These are phyloP conservation scores for Antrozous pallidus DNA, from an alignment of 2,797 vertebrate species.

Conservation along the genomic window DNA sequence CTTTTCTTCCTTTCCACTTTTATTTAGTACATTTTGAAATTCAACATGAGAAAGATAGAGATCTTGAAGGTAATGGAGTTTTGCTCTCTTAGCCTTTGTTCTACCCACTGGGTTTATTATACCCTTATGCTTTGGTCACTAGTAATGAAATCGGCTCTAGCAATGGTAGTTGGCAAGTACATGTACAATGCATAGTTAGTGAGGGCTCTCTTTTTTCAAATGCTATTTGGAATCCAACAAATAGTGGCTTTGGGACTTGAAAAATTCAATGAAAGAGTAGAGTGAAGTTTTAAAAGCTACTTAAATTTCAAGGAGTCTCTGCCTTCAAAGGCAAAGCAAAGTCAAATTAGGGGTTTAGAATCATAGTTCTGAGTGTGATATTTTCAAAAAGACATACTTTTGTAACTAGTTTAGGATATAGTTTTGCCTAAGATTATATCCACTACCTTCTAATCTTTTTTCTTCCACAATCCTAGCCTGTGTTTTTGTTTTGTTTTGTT, in stretches of 20 bases:
- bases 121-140: background rate
- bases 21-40: background rate
- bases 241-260: slow-evolving; percentile 21
- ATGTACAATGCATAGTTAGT: background rate
- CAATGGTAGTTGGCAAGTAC: background rate
- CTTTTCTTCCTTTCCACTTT: background rate
- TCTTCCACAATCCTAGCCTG: slow-evolving; percentile 70
- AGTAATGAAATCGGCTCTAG: background rate
- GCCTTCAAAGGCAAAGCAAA: slow-evolving; percentile 59
- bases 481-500: slow-evolving; percentile 70
- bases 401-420: slow-evolving; percentile 72
- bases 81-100: background rate
- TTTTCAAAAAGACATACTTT: slow-evolving; percentile 70
- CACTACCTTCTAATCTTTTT: slow-evolving; percentile 75
- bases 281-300: slow-evolving; percentile 46
- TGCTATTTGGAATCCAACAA: background rate
- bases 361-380: slow-evolving; percentile 72
- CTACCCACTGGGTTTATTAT: background rate
- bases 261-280: slow-evolving; percentile 44
- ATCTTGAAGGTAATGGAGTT: background rate
- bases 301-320: slow-evolving; percentile 60
- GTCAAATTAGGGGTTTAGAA: slow-evolving; percentile 59
- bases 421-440: slow-evolving; percentile 64
- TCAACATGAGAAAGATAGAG: background rate
- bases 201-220: background rate